Base-by-base conservation (phyloP, 2,888 invertebrate genomes). In the Ophion costatus region DNA sequence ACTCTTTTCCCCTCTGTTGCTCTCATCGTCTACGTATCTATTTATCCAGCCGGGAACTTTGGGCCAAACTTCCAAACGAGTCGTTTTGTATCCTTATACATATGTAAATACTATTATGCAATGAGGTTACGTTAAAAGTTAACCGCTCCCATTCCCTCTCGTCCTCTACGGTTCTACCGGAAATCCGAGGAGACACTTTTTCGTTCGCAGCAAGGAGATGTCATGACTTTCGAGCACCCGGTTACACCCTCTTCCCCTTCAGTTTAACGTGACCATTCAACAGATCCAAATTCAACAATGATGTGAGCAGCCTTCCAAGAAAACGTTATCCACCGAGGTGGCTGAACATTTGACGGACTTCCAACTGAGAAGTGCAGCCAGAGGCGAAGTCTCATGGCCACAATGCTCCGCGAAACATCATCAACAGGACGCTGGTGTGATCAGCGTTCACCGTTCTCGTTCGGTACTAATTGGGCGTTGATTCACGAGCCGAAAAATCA, bases 21-120 rank as follows among this genome's bases (percentile, higher is more conserved):
- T 75, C 70, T 17, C 51, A 56, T 33, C 22, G 29, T n/a, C 56
- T 71, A 63, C 63, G 17, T 70, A 69, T 57, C 59, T 29, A 57
- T 71, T 22, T 64, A 76, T 77, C 82, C 42, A 24, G 63, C 14
- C 67, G 22, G 56, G 74, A 85, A 81, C 80, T 85, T 85, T 66
- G 64, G 6, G 11, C 63, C 42, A 70, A 77, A 78, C 79, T 81
- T 78, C 61, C 61, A 80, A 86, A 70, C 74, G 80, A 80, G 71
- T 84, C 82, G 61, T 80, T 86, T 80, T 51, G 77, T 84, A 84
- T 82, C 82, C 84, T 82, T 79, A 82, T 80, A 84, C 79, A 84
- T 84, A 82, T 73, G 80, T 76, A 84, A 84, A 86, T 83, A 82
- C 84, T 84, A 80, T 82, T 82, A 77, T 77, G 76, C 79, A 75